Evolutionary conservation across 2,113 vertebrate species (phyloP).

Genomic region (Crypturellus undulatus): DNA sequence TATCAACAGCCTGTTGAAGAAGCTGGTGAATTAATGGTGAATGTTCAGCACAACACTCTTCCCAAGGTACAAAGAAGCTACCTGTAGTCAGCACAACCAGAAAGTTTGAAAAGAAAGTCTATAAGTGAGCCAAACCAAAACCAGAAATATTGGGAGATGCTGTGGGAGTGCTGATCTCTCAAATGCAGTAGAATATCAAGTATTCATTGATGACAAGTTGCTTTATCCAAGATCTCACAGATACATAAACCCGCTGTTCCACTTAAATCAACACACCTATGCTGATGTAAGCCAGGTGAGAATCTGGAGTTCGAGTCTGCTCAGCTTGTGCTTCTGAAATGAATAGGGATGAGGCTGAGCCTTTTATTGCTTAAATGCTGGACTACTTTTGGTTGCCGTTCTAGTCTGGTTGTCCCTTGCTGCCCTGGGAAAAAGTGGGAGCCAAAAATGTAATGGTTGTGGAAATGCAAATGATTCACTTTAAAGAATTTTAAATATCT

Average conservation of each 20-base stretch:
- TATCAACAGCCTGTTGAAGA: background rate
- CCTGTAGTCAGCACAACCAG: background rate
- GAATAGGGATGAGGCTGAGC: background rate
- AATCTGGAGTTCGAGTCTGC: background rate
- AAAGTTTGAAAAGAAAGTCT: background rate
- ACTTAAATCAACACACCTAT: background rate
- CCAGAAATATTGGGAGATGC: background rate
- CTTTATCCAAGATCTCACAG: background rate
- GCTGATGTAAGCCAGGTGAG: background rate
- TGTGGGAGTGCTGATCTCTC: background rate
- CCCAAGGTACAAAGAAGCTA: background rate
- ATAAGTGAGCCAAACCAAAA: rapidly evolving
- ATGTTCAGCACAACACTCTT: background rate
- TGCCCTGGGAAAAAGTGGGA: background rate
- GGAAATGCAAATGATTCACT: background rate
- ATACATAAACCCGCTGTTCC: background rate
- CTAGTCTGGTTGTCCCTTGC: background rate
- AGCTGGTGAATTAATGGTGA: rapidly evolving
- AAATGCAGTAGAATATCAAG: background rate
- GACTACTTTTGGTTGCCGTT: background rate
- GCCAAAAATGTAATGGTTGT: background rate
- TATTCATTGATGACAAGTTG: background rate
- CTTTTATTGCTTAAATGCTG: background rate
- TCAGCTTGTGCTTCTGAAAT: background rate
- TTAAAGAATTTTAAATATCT: background rate